Evolutionary conservation across 2,797 vertebrate genomes (phyloP).

Genomic region (Gambelia wislizenii): DNA sequence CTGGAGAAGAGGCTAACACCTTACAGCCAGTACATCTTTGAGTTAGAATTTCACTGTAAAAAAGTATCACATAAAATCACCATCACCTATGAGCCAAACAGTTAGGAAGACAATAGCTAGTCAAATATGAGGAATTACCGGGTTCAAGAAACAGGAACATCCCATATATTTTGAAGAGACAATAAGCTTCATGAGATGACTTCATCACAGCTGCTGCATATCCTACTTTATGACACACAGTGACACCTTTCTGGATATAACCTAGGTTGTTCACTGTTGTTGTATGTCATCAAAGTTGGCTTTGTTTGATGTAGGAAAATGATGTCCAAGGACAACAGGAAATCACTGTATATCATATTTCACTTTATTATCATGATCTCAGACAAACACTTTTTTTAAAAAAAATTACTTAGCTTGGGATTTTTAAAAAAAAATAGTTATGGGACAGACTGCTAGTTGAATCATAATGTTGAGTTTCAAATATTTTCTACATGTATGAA

Average conservation of each 20-base stretch:
- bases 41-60: neutral
- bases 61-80: neutral
- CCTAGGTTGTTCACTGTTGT: neutral
- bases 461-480: slow-evolving; percentile 53
- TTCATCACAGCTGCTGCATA: neutral
- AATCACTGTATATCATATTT: slow-evolving; percentile 15
- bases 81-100: neutral
- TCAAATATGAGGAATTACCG: neutral
- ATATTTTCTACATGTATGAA: slow-evolving; percentile 23
- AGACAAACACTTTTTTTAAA: slow-evolving; percentile 16
- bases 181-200: neutral
- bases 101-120: neutral
- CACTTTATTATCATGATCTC: neutral
- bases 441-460: slow-evolving; percentile 25
- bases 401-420: slow-evolving; percentile 7
- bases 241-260: neutral
- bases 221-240: neutral
- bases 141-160: neutral
- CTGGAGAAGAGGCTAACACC: too few relatives aligned
- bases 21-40: too few relatives aligned
- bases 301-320: neutral
- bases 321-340: neutral
- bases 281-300: neutral
- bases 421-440: slow-evolving; percentile 59
- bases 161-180: neutral